Conservation (phyloP, 2,888 invertebrate genomes). For the Strigamia maritima region DNA sequence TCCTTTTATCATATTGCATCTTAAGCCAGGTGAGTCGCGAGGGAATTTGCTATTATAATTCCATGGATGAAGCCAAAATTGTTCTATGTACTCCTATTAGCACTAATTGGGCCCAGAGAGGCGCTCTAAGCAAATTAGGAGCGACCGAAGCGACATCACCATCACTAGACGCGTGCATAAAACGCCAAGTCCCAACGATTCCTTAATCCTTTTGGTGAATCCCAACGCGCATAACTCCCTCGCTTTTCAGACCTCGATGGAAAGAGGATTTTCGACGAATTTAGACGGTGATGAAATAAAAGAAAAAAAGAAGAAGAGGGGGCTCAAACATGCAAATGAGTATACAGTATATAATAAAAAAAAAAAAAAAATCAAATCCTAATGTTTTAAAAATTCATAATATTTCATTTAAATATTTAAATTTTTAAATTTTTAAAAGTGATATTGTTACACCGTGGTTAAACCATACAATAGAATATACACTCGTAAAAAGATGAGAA, state of each 20-base stretch:
- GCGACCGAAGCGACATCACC: slow-evolving; percentile 28
- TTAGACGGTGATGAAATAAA: slow-evolving; percentile 1
- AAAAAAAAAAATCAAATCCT: too few relatives aligned
- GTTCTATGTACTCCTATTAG: slow-evolving; percentile 25
- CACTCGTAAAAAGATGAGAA: too few relatives aligned
- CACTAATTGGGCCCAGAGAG: slow-evolving; percentile 26
- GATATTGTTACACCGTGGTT: too few relatives aligned
- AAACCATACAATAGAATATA: too few relatives aligned
- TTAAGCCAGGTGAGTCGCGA: neutral
- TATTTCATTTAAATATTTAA: too few relatives aligned
- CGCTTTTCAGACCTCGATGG: neutral
- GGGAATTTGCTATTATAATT: slow-evolving; percentile 34
- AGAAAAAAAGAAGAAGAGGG: neutral
- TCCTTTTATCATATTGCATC: neutral
- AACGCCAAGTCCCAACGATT: slow-evolving; percentile 26
- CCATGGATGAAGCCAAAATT: slow-evolving; percentile 28
- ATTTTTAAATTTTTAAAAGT: too few relatives aligned
- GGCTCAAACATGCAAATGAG: too few relatives aligned
- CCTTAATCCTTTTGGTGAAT: slow-evolving; percentile 27
- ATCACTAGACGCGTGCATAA: slow-evolving; percentile 12
- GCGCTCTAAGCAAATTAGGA: slow-evolving; percentile 27
- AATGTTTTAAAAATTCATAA: too few relatives aligned
- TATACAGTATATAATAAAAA: too few relatives aligned
- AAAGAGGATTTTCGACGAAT: slow-evolving; percentile 8
- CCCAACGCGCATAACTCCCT: slow-evolving; percentile 21